These are phyloP conservation scores for Meloe dianella DNA, from an alignment of 2,888 invertebrate genomes.

Conservation along the genomic window DNA sequence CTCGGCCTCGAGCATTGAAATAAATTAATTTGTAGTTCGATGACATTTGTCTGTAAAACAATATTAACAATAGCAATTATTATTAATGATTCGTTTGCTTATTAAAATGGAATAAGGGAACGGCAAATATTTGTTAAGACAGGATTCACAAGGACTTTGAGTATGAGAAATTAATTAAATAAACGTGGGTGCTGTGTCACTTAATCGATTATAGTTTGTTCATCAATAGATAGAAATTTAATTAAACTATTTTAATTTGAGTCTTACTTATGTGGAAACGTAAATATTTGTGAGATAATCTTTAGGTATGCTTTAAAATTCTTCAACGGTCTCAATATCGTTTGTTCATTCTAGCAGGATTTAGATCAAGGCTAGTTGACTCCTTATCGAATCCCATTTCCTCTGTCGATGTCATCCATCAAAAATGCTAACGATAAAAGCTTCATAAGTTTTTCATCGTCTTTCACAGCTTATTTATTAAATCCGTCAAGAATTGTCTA, in stretches of 20 bases:
- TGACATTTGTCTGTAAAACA: conserved; percentile 36
- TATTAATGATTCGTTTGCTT: neutral
- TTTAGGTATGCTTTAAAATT: neutral
- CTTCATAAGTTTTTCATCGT: neutral
- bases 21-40: conserved; percentile 64
- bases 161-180: neutral
- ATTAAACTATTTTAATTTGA: neutral
- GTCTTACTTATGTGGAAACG: too few relatives aligned
- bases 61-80: too few relatives aligned
- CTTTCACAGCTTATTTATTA: too few relatives aligned
- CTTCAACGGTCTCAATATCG: neutral
- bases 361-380: neutral
- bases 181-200: too few relatives aligned
- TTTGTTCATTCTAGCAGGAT: neutral
- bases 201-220: too few relatives aligned
- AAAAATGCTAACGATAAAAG: neutral
- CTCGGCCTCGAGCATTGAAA: conserved; percentile 65
- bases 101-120: neutral
- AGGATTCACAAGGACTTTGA: neutral
- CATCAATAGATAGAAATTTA: neutral
- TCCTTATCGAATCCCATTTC: neutral
- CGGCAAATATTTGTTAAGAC: neutral
- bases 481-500: too few relatives aligned
- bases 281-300: neutral
- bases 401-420: neutral